Conservation (phyloP, 2,888 invertebrate species). For the Trichacis sp. region DNA sequence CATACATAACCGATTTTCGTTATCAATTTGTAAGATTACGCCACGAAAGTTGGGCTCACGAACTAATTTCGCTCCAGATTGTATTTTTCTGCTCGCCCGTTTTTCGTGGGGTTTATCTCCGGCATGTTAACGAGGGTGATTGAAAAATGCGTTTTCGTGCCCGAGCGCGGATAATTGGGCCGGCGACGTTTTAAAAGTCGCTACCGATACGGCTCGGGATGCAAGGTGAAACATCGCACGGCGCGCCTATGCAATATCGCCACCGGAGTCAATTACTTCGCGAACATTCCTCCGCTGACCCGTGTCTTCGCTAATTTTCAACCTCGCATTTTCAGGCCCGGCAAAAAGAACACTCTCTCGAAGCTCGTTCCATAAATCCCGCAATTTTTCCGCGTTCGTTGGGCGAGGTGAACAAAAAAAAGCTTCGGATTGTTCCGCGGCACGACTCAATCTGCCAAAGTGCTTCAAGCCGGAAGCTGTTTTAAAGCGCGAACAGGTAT, state of each 20-base stretch:
- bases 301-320: neutral
- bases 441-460: too few species aligned
- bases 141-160: constrained; percentile 27
- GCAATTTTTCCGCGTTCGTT: neutral
- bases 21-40: too few species aligned
- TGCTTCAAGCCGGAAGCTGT: too few species aligned
- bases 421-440: too few species aligned
- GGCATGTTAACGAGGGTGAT: constrained; percentile 18
- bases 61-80: too few species aligned
- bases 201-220: constrained; percentile 22
- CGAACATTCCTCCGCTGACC: constrained; percentile 1
- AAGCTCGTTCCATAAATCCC: neutral
- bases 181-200: constrained; percentile 22
- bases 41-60: too few species aligned
- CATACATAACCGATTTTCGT: too few species aligned
- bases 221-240: neutral
- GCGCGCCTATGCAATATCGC: constrained; percentile 1
- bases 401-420: too few species aligned
- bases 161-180: constrained; percentile 23
- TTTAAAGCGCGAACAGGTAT: too few species aligned
- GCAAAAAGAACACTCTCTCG: neutral
- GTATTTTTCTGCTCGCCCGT: neutral
- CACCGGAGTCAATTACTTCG: constrained; percentile 2
- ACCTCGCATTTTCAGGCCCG: neutral
- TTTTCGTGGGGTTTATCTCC: constrained; percentile 16